Percentiles rank a stretch among this genome's conserved stretches.
These are phyloP conservation scores for Drosophila paulistorum DNA, from an alignment of 1,140 invertebrate species.

Conservation along the genomic window DNA sequence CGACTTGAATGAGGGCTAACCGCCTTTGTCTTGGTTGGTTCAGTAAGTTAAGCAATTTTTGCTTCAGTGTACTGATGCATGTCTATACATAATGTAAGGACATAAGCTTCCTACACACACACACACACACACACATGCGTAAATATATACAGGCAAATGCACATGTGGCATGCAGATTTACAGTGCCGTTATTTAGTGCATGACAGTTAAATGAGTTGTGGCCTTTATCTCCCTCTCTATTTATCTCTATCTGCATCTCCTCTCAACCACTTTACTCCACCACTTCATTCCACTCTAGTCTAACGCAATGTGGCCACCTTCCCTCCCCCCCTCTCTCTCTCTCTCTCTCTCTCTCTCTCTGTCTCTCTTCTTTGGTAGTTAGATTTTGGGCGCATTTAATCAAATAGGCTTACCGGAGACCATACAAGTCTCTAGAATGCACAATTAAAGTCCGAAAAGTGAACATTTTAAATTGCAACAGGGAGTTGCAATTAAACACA, in stretches of 20 bases:
- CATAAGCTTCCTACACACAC: conserved; percentile 40
- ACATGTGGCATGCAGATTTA: conserved; percentile 61
- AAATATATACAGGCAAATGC: conserved; percentile 18
- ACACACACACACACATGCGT: neutral
- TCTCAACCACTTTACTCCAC: neutral
- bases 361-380: conserved; percentile 33
- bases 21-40: no score
- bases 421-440: conserved; percentile 9
- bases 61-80: conserved; percentile 5
- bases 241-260: conserved; percentile 8
- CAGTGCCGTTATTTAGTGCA: conserved; percentile 75
- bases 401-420: conserved; percentile 45
- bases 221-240: conserved; percentile 19
- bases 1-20: no score
- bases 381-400: conserved; percentile 62
- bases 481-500: conserved; percentile 20
- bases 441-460: conserved; percentile 31
- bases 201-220: conserved; percentile 80
- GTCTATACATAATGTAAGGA: conserved; percentile 59
- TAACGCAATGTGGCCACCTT: neutral
- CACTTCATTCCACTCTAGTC: neutral
- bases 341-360: conserved; percentile 1
- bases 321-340: no score
- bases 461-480: conserved; percentile 36
- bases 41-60: neutral